Conservation (phyloP, 2,113 vertebrate species). For the Myrmecobius fasciatus region DNA sequence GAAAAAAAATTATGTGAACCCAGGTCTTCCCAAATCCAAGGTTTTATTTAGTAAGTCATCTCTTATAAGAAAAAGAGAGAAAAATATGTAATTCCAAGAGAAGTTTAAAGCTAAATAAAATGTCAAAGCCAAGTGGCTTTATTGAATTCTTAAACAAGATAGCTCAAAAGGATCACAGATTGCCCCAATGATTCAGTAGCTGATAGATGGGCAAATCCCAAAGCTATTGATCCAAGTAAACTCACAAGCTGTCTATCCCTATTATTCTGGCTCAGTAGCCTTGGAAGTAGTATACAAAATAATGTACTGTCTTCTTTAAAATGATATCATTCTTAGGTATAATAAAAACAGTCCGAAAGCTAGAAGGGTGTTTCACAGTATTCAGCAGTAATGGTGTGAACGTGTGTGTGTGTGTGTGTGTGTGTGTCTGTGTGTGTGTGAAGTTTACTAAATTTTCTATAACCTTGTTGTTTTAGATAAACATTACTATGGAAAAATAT, state of each 20-base stretch:
- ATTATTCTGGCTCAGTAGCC: constrained; percentile 8
- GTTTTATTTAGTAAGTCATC: background rate
- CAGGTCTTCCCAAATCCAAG: background rate
- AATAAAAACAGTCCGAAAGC: constrained; percentile 62
- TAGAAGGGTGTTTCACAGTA: constrained; percentile 54
- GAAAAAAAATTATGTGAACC: background rate
- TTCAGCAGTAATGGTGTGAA: constrained; percentile 40
- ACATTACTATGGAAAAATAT: background rate
- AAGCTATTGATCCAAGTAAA: constrained; percentile 74
- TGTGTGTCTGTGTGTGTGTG: too few species aligned
- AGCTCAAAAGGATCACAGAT: constrained; percentile 49
- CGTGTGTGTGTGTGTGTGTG: too few species aligned
- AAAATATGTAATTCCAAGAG: background rate
- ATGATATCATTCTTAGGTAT: constrained; percentile 50
- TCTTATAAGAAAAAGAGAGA: background rate
- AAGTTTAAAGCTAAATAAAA: constrained; percentile 50
- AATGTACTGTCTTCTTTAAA: constrained; percentile 60
- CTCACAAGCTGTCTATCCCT: constrained; percentile 50
- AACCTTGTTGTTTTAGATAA: background rate
- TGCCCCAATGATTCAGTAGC: constrained; percentile 51
- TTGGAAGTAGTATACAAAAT: constrained; percentile 63
- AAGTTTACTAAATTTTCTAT: background rate
- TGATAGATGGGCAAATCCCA: constrained; percentile 53
- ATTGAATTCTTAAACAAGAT: constrained; percentile 51
- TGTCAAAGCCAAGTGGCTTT: background rate